These are phyloP conservation scores for Microplitis mediator DNA, from an alignment of 1,140 invertebrate species.

Conservation along the genomic window DNA sequence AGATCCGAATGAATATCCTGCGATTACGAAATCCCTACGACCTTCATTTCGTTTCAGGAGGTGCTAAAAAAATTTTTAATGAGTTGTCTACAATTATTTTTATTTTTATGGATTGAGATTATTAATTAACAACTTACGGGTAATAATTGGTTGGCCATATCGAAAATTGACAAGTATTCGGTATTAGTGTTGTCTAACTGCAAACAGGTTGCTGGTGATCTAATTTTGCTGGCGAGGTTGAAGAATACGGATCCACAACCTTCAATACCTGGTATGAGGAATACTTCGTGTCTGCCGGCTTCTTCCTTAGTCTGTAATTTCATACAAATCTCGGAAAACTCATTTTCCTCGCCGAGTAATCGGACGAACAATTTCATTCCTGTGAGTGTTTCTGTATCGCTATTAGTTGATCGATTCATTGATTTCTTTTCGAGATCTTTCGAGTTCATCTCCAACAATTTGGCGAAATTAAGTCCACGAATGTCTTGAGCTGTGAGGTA, in stretches of 20 bases:
- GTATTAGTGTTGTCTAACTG: constrained; percentile 58
- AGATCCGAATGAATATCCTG: constrained; percentile 59
- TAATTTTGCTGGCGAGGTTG: constrained; percentile 60
- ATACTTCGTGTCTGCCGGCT: constrained; percentile 55
- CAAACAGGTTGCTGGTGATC: constrained; percentile 66
- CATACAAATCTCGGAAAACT: constrained; percentile 41
- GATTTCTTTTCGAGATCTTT: constrained; percentile 41
- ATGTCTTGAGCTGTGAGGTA: constrained; percentile 75
- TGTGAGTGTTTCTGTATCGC: constrained; percentile 21
- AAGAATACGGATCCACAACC: constrained; percentile 62
- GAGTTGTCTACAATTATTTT: no score
- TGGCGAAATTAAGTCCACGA: constrained; percentile 64
- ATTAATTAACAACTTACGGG: constrained; percentile 46
- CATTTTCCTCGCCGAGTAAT: constrained; percentile 40
- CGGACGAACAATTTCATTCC: constrained; percentile 53
- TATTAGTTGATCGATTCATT: background rate
- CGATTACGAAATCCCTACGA: constrained; percentile 52
- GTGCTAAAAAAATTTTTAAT: constrained; percentile 38
- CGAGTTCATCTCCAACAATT: constrained; percentile 61
- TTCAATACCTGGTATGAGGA: constrained; percentile 76
- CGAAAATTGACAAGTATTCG: constrained; percentile 30
- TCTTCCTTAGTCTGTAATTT: constrained; percentile 46
- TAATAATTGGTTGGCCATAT: constrained; percentile 52
- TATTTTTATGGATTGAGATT: no score
- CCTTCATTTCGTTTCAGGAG: constrained; percentile 42